These are phyloP conservation scores for Globodera rostochiensis DNA, from an alignment of 1,140 invertebrate genomes.

Conservation along the genomic window DNA sequence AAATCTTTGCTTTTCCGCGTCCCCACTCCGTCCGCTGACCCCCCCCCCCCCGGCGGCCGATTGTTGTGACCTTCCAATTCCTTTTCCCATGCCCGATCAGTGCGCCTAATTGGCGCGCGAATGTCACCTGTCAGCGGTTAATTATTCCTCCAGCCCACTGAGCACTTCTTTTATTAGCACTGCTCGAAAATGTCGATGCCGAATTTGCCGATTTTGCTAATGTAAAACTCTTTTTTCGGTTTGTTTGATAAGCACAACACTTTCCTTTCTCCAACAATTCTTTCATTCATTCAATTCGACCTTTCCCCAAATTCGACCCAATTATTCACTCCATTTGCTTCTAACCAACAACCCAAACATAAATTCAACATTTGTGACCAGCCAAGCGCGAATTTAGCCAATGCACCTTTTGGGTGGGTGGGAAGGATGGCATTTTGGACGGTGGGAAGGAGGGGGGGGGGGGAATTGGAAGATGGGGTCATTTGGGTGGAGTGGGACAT, in stretches of 20 bases:
- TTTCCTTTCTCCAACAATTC: background rate
- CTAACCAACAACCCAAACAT: background rate
- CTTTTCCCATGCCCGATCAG: background rate
- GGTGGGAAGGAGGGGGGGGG: too few relatives aligned
- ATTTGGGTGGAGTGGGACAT: background rate
- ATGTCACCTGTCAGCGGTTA: background rate
- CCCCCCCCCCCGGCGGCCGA: background rate
- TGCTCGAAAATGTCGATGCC: background rate
- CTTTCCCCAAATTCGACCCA: background rate
- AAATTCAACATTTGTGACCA: background rate
- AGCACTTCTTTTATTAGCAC: background rate
- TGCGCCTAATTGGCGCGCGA: background rate
- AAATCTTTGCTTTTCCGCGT: background rate
- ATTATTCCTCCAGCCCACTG: background rate
- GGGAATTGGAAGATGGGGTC: background rate
- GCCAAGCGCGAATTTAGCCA: background rate
- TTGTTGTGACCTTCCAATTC: background rate
- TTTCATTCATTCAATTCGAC: background rate
- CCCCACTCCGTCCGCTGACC: background rate
- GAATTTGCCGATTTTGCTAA: background rate
- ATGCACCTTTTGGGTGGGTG: background rate
- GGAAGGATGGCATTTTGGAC: background rate
- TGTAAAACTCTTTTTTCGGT: background rate
- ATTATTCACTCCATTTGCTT: background rate
- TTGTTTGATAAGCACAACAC: background rate